phyloP scores from a whole-genome alignment of 1,140 invertebrate species.

The Bombus soroeensis region DNA sequence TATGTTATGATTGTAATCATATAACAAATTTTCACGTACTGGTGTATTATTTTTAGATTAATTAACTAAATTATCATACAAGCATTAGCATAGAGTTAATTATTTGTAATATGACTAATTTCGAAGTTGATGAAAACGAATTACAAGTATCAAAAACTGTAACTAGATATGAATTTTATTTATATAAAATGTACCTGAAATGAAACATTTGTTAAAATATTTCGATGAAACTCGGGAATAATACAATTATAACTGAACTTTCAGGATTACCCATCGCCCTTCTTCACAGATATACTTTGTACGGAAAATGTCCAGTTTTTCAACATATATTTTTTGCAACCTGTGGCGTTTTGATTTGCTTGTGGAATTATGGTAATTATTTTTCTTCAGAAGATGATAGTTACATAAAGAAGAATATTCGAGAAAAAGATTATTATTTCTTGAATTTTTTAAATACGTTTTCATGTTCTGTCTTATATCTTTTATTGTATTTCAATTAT shows the following conservation, averaged over 20 bases:
- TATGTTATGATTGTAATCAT: not conserved
- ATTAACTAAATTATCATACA: no score
- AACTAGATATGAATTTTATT: not conserved
- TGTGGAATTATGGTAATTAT: slow-evolving; percentile 91
- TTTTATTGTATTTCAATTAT: not conserved
- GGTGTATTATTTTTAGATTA: not conserved
- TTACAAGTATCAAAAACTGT: not conserved
- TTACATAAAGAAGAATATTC: not conserved
- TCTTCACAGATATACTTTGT: slow-evolving; percentile 86
- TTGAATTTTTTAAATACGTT: not conserved
- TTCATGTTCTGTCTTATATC: not conserved
- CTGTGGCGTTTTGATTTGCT: slow-evolving; percentile 88
- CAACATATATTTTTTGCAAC: slow-evolving; percentile 91
- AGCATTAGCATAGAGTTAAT: no score
- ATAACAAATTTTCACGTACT: not conserved
- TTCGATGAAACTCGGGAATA: not conserved
- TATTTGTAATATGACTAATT: not conserved
- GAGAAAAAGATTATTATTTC: not conserved
- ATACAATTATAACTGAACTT: slow-evolving; percentile 63
- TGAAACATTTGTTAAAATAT: not conserved
- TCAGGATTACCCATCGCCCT: slow-evolving; percentile 91
- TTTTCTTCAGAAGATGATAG: slow-evolving; percentile 1
- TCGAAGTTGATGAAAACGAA: not conserved
- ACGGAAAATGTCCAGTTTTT: slow-evolving; percentile 81
- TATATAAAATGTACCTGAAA: not conserved